These are phyloP conservation scores for Pristis pectinata DNA, from an alignment of 2,797 vertebrate species.

Conservation along the genomic window DNA sequence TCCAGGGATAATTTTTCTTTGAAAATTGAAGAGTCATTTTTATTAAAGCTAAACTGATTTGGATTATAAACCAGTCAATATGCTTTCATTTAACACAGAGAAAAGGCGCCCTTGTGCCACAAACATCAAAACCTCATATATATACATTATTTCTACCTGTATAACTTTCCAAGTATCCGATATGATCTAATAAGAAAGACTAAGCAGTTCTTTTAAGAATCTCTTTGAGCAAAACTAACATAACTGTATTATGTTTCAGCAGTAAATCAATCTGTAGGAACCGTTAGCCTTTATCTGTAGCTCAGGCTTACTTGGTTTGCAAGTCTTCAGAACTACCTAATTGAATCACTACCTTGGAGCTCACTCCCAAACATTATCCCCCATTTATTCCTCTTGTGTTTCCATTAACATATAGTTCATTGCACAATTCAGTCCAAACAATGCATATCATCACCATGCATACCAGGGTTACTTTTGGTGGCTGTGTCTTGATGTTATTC, in stretches of 20 bases:
- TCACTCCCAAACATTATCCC: background rate
- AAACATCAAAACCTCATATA: background rate
- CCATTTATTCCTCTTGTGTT: slow-evolving; percentile 16
- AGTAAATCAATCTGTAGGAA: background rate
- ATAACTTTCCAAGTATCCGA: background rate
- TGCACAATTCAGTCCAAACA: slow-evolving; percentile 6
- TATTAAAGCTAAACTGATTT: background rate
- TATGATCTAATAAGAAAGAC: background rate
- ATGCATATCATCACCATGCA: background rate
- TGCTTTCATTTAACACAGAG: background rate
- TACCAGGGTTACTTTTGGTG: background rate
- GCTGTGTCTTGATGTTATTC: slow-evolving; percentile 12
- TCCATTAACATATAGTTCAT: slow-evolving; percentile 13
- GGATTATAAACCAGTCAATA: background rate
- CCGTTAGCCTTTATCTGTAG: background rate
- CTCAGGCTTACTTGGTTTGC: background rate
- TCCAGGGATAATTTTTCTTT: background rate
- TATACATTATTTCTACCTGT: background rate
- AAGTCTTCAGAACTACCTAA: slow-evolving; percentile 24
- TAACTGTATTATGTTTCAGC: background rate
- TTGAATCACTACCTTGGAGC: slow-evolving; percentile 18
- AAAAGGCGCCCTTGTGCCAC: background rate
- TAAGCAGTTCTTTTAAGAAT: background rate
- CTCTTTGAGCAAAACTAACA: background rate
- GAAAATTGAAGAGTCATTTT: background rate